Evolutionary conservation across 2,797 vertebrate genomes (phyloP).

Genomic region (Saxicola maurus): DNA sequence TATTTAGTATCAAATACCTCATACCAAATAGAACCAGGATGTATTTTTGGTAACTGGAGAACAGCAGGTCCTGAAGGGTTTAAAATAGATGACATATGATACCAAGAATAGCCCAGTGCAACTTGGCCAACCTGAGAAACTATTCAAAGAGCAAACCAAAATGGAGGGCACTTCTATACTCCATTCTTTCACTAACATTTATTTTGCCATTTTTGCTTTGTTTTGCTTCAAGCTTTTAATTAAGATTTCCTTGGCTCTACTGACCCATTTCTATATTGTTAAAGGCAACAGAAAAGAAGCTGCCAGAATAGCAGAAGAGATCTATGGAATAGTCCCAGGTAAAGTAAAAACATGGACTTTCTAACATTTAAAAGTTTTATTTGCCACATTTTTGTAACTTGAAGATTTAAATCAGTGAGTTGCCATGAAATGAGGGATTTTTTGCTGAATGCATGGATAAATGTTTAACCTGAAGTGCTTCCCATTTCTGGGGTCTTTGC

Average conservation of each 20-base stretch:
- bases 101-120: constrained; percentile 63
- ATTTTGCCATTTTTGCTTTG: constrained; percentile 78
- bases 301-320: constrained; percentile 80
- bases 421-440: neutral
- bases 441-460: neutral
- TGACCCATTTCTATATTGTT: constrained; percentile 78
- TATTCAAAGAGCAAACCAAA: constrained; percentile 64
- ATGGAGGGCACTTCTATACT: constrained; percentile 74
- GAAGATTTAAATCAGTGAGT: neutral
- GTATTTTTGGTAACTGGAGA: constrained; percentile 67
- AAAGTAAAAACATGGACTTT: constrained; percentile 44
- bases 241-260: constrained; percentile 75
- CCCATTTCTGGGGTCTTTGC: constrained; percentile 28
- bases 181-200: constrained; percentile 73
- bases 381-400: neutral
- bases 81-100: constrained; percentile 79
- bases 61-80: constrained; percentile 64
- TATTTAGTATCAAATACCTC: constrained; percentile 38
- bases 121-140: constrained; percentile 46
- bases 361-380: neutral
- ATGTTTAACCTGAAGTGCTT: neutral
- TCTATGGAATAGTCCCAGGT: constrained; percentile 80
- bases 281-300: constrained; percentile 80
- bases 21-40: constrained; percentile 35
- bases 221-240: constrained; percentile 76